Evolutionary conservation across 1,140 invertebrate species (phyloP).

Genomic region (Zaprionus africanus): DNA sequence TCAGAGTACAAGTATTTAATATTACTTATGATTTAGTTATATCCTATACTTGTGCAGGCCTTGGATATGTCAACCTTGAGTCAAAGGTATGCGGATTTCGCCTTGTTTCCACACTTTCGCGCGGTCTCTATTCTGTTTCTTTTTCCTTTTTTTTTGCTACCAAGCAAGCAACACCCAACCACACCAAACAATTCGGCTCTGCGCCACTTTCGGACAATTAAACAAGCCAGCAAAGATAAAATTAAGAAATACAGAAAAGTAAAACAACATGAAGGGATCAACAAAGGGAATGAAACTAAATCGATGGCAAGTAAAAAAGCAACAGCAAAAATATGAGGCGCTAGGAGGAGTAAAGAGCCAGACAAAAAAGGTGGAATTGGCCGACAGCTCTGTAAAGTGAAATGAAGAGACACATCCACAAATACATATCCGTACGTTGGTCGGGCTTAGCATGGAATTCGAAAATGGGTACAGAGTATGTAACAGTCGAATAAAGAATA

Average conservation of each 20-base stretch:
- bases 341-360: background rate
- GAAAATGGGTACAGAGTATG: background rate
- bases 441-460: background rate
- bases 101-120: no score
- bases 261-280: background rate
- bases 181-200: background rate
- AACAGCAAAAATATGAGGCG: background rate
- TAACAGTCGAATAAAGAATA: background rate
- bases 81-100: no score
- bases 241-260: background rate
- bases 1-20: no score
- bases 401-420: background rate
- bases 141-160: no score
- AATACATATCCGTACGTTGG: background rate
- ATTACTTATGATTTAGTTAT: no score
- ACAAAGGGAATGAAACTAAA: background rate
- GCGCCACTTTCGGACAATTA: constrained; percentile 7
- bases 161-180: background rate
- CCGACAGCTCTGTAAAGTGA: background rate
- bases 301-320: background rate
- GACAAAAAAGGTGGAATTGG: background rate
- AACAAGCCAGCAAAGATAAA: constrained; percentile 1
- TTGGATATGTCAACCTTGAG: no score
- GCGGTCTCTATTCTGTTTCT: no score
- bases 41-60: no score